These are phyloP conservation scores for Sakesphorus luctuosus DNA, from an alignment of 2,113 vertebrate species.

Conservation along the genomic window DNA sequence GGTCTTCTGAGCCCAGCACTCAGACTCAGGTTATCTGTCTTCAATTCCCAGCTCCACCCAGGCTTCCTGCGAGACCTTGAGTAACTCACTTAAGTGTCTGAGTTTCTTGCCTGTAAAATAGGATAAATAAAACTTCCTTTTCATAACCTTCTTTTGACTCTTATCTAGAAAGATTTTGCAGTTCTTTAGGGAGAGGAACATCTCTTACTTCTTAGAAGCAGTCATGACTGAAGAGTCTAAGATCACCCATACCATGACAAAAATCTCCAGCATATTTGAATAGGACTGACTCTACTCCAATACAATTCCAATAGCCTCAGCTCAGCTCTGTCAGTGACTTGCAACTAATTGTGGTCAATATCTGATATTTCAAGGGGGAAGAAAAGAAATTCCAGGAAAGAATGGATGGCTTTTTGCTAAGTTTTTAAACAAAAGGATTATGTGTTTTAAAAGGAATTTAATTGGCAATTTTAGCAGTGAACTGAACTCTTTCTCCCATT, in stretches of 20 bases:
- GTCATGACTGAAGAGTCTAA: not conserved
- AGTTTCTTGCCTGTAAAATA: slow-evolving; percentile 25
- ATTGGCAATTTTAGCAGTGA: not conserved
- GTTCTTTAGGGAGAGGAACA: not conserved
- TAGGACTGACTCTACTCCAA: not conserved
- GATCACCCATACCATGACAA: not conserved
- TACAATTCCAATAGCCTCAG: not conserved
- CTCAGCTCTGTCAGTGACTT: not conserved
- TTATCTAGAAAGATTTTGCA: not conserved
- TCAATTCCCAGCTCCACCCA: slow-evolving; percentile 34
- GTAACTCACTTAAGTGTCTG: not conserved
- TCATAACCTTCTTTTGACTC: not conserved
- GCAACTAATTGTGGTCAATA: not conserved
- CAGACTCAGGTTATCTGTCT: slow-evolving; percentile 13
- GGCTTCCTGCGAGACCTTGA: slow-evolving; percentile 39
- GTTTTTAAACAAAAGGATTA: not conserved
- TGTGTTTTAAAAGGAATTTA: not conserved
- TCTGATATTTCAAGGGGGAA: not conserved
- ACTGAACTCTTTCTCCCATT: not conserved
- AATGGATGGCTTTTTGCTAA: not conserved
- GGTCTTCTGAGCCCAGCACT: slow-evolving; percentile 23
- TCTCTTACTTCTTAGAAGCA: not conserved
- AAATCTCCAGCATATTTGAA: not conserved
- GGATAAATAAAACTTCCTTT: slow-evolving; percentile 20
- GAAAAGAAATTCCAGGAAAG: not conserved